Evolutionary conservation across 2,888 invertebrate species (phyloP).

Genomic region (Agelastica alni): DNA sequence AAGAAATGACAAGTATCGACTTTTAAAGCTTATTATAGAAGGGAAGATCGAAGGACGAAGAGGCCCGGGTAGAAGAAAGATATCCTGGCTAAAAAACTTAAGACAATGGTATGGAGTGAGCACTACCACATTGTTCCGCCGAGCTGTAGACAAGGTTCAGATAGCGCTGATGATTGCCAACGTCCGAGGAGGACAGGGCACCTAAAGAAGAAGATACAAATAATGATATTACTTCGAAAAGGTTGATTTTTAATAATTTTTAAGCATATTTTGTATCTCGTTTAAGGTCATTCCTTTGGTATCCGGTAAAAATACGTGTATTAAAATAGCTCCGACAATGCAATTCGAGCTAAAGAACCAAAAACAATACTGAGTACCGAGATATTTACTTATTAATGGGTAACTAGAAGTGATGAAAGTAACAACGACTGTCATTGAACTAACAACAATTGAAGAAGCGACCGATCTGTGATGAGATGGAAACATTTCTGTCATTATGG

Average conservation of each 20-base stretch:
- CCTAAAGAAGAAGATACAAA: no score
- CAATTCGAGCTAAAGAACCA: slow-evolving; percentile 14
- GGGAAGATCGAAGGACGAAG: no score
- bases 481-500: slow-evolving; percentile 80
- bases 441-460: slow-evolving; percentile 53
- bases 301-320: slow-evolving; percentile 15
- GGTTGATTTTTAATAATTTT: slow-evolving; percentile 9
- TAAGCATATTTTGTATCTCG: slow-evolving; percentile 15
- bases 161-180: no score
- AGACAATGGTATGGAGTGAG: no score
- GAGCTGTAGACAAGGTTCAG: no score
- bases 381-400: slow-evolving; percentile 21
- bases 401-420: neutral
- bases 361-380: slow-evolving; percentile 15
- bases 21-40: no score
- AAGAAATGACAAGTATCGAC: no score
- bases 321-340: neutral
- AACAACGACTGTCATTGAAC: slow-evolving; percentile 24
- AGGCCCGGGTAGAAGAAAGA: no score
- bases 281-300: slow-evolving; percentile 14
- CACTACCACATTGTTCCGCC: no score
- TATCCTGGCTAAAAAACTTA: no score
- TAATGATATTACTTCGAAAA: no score
- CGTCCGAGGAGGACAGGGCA: no score
- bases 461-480: slow-evolving; percentile 72